These are phyloP conservation scores for Petrocephalus schoutedeni DNA, from an alignment of 2,797 vertebrate genomes.

Conservation along the genomic window DNA sequence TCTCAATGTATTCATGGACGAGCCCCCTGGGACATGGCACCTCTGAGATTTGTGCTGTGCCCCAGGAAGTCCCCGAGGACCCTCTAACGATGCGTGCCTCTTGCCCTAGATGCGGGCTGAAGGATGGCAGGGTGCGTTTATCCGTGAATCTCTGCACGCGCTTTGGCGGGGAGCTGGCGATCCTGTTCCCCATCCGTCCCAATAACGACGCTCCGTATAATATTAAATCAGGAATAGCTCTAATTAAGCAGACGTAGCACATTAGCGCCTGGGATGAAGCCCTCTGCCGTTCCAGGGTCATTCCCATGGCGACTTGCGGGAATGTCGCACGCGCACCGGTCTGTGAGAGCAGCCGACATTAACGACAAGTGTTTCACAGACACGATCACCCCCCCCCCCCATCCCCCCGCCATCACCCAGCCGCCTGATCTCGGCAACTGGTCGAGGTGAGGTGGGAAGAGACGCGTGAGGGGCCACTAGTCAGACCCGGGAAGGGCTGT, in stretches of 20 bases:
- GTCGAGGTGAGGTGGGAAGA: not conserved
- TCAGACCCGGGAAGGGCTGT: not conserved
- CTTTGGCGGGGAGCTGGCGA: not conserved
- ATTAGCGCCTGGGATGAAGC: not conserved
- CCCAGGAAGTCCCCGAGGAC: not conserved
- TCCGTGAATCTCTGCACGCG: not conserved
- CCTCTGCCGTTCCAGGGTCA: not conserved
- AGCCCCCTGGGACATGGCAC: not conserved
- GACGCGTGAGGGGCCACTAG: not conserved
- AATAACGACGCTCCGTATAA: not conserved
- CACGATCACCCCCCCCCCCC: not conserved
- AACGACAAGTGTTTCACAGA: not conserved
- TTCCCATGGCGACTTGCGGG: not conserved
- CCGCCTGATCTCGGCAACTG: not conserved
- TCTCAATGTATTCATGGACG: not conserved
- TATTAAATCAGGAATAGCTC: not conserved
- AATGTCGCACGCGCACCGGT: not conserved
- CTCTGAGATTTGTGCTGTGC: not conserved
- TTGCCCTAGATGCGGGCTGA: not conserved
- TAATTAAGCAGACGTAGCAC: slow-evolving; percentile 4
- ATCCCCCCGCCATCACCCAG: not conserved
- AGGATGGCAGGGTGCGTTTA: not conserved
- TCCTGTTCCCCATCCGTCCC: not conserved
- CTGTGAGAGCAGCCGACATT: not conserved
- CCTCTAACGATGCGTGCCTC: not conserved